Evolutionary conservation across 2,797 vertebrate species (phyloP).

Genomic region (Paratrypauchen microcephalus): DNA sequence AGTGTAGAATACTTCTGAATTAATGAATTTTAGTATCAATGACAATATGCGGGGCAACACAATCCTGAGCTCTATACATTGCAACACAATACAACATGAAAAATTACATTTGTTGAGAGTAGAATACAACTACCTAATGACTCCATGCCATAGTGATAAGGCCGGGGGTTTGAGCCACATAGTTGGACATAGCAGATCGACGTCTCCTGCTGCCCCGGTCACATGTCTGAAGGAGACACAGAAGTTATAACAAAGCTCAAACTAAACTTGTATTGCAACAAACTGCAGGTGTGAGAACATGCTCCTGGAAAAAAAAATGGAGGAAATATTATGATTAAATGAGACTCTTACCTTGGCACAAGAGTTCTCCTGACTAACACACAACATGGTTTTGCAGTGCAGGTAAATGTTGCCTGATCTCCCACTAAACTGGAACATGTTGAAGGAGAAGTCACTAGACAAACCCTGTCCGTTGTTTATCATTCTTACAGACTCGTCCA

Average conservation of each 20-base stretch:
- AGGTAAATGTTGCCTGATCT: constrained; percentile 18
- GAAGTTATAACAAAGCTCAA: not conserved
- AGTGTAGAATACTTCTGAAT: no score
- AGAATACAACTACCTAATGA: constrained; percentile 18
- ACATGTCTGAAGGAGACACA: constrained; percentile 27
- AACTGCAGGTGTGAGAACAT: not conserved
- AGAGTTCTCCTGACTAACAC: constrained; percentile 4
- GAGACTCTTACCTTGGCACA: constrained; percentile 33
- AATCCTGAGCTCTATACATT: no score
- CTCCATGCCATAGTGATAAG: constrained; percentile 44
- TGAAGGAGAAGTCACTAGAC: constrained; percentile 40
- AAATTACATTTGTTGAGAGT: not conserved
- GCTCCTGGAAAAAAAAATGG: no score
- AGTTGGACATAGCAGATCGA: constrained; percentile 22
- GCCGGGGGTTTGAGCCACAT: constrained; percentile 3
- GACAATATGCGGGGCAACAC: no score
- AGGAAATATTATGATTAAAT: not conserved
- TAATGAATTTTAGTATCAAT: no score
- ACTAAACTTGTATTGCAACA: not conserved
- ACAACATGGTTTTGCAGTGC: constrained; percentile 46
- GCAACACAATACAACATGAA: no score
- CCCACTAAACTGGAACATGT: constrained; percentile 41
- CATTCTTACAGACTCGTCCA: constrained; percentile 26
- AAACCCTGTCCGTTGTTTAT: constrained; percentile 37
- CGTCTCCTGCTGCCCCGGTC: not conserved